A percentile compares a stretch with the other conserved stretches of the same genome.
phyloP scores from a whole-genome alignment of 2,797 vertebrate genomes.

The Cheirogaleus major region DNA sequence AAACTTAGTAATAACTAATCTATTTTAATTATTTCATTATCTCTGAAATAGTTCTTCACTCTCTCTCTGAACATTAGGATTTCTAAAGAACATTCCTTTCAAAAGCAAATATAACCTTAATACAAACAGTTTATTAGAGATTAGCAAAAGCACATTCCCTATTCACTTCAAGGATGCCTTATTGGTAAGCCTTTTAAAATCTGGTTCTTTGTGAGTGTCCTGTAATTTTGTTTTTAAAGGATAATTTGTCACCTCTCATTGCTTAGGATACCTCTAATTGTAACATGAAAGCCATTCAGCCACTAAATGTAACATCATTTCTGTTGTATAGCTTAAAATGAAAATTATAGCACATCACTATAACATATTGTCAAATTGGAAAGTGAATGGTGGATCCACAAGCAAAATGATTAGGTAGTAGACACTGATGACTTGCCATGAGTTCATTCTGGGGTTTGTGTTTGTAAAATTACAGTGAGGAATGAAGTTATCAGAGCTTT shows the following conservation, averaged over 20 bases:
- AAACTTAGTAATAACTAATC: constrained; percentile 61
- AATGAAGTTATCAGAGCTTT: constrained; percentile 13
- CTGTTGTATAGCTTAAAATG: constrained; percentile 72
- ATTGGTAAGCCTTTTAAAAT: constrained; percentile 54
- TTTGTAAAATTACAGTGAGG: constrained; percentile 43
- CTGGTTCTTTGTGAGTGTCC: constrained; percentile 38
- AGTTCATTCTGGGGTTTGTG: background rate
- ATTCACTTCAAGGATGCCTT: constrained; percentile 10
- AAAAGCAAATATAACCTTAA: constrained; percentile 51
- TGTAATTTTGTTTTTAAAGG: constrained; percentile 75
- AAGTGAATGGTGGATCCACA: constrained; percentile 60
- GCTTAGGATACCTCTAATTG: constrained; percentile 71
- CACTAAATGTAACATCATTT: constrained; percentile 70
- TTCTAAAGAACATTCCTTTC: constrained; percentile 60
- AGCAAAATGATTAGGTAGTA: constrained; percentile 57
- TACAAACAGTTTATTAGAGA: constrained; percentile 39
- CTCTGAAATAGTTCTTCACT: constrained; percentile 42
- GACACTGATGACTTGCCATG: constrained; percentile 9
- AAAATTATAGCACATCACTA: constrained; percentile 69
- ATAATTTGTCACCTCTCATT: constrained; percentile 69
- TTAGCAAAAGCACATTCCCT: constrained; percentile 24
- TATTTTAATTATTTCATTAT: constrained; percentile 69
- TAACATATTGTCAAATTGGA: constrained; percentile 54
- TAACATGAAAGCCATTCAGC: constrained; percentile 64
- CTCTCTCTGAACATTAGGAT: constrained; percentile 8